Conservation (phyloP, 2,797 vertebrate genomes). For the Syngnathus acus region DNA sequence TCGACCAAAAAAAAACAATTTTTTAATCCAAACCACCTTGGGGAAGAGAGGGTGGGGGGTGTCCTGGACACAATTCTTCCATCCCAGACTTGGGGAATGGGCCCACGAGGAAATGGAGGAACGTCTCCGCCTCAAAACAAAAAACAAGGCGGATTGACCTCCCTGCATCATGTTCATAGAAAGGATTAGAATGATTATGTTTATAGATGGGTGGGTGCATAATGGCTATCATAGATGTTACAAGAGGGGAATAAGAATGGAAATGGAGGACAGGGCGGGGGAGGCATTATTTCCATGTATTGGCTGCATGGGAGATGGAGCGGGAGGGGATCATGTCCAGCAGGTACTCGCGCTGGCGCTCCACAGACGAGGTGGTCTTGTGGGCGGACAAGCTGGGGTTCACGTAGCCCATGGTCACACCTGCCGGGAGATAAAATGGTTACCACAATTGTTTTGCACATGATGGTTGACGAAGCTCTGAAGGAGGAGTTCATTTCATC, state of each 20-base stretch:
- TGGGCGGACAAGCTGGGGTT: constrained; percentile 87
- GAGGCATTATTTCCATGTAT: constrained; percentile 88
- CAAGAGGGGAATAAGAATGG: constrained; percentile 25
- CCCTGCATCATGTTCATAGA: constrained; percentile 22
- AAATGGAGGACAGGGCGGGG: constrained; percentile 15
- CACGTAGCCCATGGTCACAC: constrained; percentile 88
- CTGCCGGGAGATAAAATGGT: constrained; percentile 55
- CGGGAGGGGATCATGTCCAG: constrained; percentile 98
- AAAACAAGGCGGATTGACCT: constrained; percentile 27
- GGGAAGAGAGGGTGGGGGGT: not conserved
- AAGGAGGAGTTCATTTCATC: not conserved
- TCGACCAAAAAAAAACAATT: constrained; percentile 40
- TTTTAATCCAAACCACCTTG: constrained; percentile 24
- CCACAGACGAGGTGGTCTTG: constrained; percentile 84
- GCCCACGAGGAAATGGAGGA: constrained; percentile 3
- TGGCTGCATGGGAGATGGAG: constrained; percentile 92
- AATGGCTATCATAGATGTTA: constrained; percentile 67
- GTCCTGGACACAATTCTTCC: constrained; percentile 36
- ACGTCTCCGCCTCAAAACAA: not conserved
- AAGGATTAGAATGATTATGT: constrained; percentile 58
- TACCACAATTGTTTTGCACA: not conserved
- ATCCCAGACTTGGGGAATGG: constrained; percentile 32
- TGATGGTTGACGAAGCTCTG: not conserved
- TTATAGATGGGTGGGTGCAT: constrained; percentile 4
- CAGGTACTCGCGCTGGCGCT: constrained; percentile 97